Evolutionary conservation across 2,113 vertebrate genomes (phyloP), one percentile per base, ranked within the genome.

Genomic region (Dipodomys ordii): DNA sequence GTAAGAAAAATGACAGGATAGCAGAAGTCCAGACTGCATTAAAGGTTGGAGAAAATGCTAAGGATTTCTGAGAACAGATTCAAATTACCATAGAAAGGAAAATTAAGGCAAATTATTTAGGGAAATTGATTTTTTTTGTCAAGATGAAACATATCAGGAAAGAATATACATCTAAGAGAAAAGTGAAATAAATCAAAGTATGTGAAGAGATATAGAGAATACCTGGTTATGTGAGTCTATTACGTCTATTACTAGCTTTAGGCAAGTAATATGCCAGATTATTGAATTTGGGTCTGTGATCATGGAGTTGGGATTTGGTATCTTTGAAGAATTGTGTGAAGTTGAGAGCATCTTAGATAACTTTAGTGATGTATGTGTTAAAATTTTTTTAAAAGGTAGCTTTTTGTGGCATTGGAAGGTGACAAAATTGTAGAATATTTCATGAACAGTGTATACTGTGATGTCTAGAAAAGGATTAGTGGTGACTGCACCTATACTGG

Each of bases 41-140:
- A 49, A 86, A 90, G 27, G 19, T 65, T 91, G 72, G 25, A 71
- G n/a, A 73, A 85, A 90, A 92, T 85, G 71, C 35, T 69, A 91
- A 65, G 46, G 71, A 90, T 74, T 72, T 71, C 32, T 88, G 78
- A 65, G 57, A 78, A 92, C 83, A 90, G 28, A 88, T 84, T 94
- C 30, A 35, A 88, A 64, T 64, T 92, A 32, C 23, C 8, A 44
- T 80, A 80, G 82, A 78, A 82, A 76, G 87, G 83, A 83, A 88
- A 95, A 83, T 69, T 30, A 76, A 89, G 67, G 32, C 28, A n/a
- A 44, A 0, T 87, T 92, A n/a, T 87, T 83, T 84, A 83, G 69
- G 32, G 16, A 87, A 84, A 19, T 80, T 81, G 22, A 16, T 82
- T 13, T 22, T 4, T 13, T 46, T 1, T 18, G 25, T 86, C 28